Evolutionary conservation across 2,888 invertebrate genomes (phyloP).

Genomic region (Mythimna loreyi): DNA sequence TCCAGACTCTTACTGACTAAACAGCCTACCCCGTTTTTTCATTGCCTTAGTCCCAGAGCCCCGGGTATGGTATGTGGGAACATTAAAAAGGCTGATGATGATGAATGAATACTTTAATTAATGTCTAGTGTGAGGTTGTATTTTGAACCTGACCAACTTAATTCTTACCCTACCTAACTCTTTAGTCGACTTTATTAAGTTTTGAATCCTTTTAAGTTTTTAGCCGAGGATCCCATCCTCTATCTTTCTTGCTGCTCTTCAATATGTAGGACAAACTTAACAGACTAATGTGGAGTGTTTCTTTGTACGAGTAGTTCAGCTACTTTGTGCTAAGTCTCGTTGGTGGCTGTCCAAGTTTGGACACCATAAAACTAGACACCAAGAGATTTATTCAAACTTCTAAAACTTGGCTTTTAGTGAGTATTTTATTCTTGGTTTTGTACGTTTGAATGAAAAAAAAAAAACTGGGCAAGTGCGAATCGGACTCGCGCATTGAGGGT

Average conservation of each 20-base stretch:
- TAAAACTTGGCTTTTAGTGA: conserved; percentile 26
- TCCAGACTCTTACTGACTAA: no score
- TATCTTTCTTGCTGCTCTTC: neutral
- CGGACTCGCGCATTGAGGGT: no score
- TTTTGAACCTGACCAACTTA: neutral
- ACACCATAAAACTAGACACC: conserved; percentile 60
- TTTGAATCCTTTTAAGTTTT: neutral
- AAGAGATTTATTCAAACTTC: conserved; percentile 59
- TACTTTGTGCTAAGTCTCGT: conserved; percentile 57
- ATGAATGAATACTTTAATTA: no score
- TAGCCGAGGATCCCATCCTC: neutral
- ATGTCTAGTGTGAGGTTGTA: no score
- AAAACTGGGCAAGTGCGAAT: no score
- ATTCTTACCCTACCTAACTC: neutral
- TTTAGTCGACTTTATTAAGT: neutral
- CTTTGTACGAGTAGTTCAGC: conserved; percentile 51
- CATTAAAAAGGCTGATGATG: no score
- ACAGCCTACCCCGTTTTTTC: no score
- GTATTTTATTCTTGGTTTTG: conserved; percentile 11
- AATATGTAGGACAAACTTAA: conserved; percentile 42
- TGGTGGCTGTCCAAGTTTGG: conserved; percentile 57
- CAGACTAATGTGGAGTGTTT: conserved; percentile 52
- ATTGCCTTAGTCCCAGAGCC: no score
- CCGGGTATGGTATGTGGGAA: no score
- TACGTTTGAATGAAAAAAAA: no score